phyloP scores from a whole-genome alignment of 1,140 invertebrate species.

The Caenorhabditis tropicalis region DNA sequence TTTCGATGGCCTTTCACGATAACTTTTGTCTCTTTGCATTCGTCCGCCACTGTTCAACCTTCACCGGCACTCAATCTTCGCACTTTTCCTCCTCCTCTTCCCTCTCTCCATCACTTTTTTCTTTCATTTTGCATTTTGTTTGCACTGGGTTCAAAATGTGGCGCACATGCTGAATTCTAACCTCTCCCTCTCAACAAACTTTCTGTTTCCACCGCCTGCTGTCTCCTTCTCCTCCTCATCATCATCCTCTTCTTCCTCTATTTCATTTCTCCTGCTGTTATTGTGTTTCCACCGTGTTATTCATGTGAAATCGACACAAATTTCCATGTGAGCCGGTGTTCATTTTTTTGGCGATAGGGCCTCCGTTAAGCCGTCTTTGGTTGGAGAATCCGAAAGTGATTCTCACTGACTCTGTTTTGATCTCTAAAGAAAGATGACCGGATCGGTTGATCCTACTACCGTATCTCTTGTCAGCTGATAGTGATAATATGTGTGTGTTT shows the following conservation, averaged over 20 bases:
- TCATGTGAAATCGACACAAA: constrained; percentile 7
- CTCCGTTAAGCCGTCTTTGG: no score
- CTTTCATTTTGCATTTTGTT: neutral
- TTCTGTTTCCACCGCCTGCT: neutral
- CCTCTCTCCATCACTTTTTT: neutral
- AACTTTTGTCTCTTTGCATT: neutral
- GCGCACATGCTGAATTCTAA: neutral
- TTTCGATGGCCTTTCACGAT: neutral
- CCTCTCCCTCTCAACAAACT: neutral
- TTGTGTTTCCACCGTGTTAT: neutral
- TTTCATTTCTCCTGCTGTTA: neutral
- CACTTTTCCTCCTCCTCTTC: neutral
- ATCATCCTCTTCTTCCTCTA: neutral
- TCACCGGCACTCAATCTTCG: neutral
- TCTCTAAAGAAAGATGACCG: no score
- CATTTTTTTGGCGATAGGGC: no score
- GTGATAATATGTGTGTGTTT: neutral
- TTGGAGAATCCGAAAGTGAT: no score
- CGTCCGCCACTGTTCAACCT: neutral
- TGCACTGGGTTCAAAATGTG: constrained; percentile 44
- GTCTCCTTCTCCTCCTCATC: neutral
- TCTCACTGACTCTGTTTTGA: no score
- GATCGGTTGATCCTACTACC: neutral
- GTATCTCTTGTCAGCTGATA: neutral
- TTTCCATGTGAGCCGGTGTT: neutral